Base-by-base conservation (phyloP, 2,797 vertebrate species). In the Enteromius argenteus region DNA sequence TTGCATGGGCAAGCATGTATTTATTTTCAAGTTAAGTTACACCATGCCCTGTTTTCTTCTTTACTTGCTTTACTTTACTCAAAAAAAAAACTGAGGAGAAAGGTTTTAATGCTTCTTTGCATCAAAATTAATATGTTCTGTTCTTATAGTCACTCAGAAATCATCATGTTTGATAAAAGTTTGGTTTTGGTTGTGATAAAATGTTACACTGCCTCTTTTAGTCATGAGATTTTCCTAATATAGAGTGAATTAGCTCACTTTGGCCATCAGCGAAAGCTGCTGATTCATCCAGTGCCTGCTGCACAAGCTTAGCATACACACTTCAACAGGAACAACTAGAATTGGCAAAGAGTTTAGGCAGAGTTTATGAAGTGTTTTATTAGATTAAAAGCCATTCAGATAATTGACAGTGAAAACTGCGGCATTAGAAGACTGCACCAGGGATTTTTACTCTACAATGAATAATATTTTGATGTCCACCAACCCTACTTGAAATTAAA, bases 281-380 rank as follows among this genome's bases (percentile, higher is more conserved):
- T 86, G 77, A 90, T 92, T 89, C 93, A 92, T 88, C 91, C 71
- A 76, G 91, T 92, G 91, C 90, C 91, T 82, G 87, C 91, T 42
- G 84, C 82, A 9, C 95, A 94, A 39, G 80, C 86, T 9, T 93
- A 5, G 93, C 94, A 91, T 98, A 97, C 96, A 93, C 21, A 75
- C 42, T 42, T 11, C 35, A 58, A 58, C 21, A 53, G 32, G 49
- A 51, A 44, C 8, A 62, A 23, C 13, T 62, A 30, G 39, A 74
- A 32, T 13, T 44, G 23, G 68, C 27, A 60, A 73, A 49, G 27
- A 14, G 13, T 11, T 32, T 66, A 51, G 9, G 11, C 13, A 21
- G 15, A 23, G 10, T 44, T 46, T 17, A 13, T 42, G 9, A 39
- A 23, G 13, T 3, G 7, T 73, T 60, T 19, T 5, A 60, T 60